Evolutionary conservation across 2,888 invertebrate species (phyloP), one percentile per base, ranked within the genome.

Genomic region (Aproaerema taeniolella): DNA sequence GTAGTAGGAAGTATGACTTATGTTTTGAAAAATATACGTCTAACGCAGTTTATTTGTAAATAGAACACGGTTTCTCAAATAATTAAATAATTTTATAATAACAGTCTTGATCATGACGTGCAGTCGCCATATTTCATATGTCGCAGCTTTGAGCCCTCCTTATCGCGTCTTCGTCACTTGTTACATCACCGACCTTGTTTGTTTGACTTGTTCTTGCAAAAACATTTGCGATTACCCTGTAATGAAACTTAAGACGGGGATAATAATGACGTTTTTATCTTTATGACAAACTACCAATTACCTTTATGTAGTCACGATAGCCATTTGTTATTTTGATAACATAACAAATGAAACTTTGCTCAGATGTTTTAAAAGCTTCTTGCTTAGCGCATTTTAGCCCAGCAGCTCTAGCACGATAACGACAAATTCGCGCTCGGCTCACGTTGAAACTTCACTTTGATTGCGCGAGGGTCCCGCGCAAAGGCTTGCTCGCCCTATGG

Each of bases 141-240:
- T 68, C 67, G 46, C 53, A 53, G 48, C 56, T 53, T 53, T 70
- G 70, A 17, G 67, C 68, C 61, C 55, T 46, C 51, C 60, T 74
- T 80, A 81, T 81, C 79, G 46, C 49, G 37, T 57, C 63, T 63
- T 68, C 78, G 75, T 74, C 74, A 72, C 56, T 36, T 48, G 61
- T 82, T 83, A 82, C 78, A 82, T 81, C 81, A 83, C 64, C 61
- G 74, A 76, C 82, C 80, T 83, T 82, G 83, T 77, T 80, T 71
- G 61, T 68, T 78, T 76, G 78, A 80, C 78, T 69, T 65, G 63
- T 46, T 54, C 52, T 52, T 48, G 54, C 45, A 42, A 49, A 53
- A 45, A 52, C 40, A 38, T 43, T n/a, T n/a, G 42, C 20, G 7
- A 6, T 20, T 20, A 20, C 4, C 20, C 20, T 20, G 7, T 20